Base-by-base conservation (phyloP, 2,113 vertebrate genomes). In the Macrotis lagotis region DNA sequence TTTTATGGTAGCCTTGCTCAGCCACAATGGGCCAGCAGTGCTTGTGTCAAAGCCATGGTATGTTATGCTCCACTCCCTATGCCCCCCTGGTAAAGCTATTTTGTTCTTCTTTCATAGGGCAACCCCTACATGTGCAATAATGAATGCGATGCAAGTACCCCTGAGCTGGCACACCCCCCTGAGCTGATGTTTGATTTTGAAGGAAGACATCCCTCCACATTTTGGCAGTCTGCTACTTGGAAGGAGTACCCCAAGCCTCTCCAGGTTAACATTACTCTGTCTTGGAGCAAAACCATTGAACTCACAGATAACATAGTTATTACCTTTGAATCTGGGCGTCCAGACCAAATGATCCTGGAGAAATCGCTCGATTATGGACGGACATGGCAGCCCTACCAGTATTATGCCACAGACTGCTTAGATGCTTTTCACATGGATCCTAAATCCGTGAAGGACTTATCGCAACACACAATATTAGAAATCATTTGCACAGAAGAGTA, bases 71-170 rank as follows among this genome's bases (percentile, higher is more conserved):
- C 89, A 59, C 92, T 90, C 24, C 49, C 22, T 0, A 2, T 96
- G 48, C 88, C 90, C 49, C 92, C 90, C 95, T 52, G 66, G 66
- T 97, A 97, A 97, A 83, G 3, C 50, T 74, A 47, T 95, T 96
- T 96, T 98, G 93, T 95, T 98, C 95, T 98, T 94, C 95, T 93
- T 97, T 92, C 98, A 74, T 92, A 99, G 99, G 99, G 99, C 92
- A 99, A 99, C 98, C 99, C 99, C 25, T 99, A 99, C 98, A 99
- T 99, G 99, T 99, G 99, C 98, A 99, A 99, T 98, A 99, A 99
- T 25, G 99, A 99, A 98, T 99, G 99, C 97, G 99, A 99, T 25
- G 99, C 99, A 0, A 99, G 96, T 95, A 99, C 99, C 25, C 99
- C 99, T 0, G 99, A 99, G 96, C 98, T 99, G 90, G 99, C 99